phyloP scores from a whole-genome alignment of 2,888 invertebrate genomes.

The Sinelater perroti region DNA sequence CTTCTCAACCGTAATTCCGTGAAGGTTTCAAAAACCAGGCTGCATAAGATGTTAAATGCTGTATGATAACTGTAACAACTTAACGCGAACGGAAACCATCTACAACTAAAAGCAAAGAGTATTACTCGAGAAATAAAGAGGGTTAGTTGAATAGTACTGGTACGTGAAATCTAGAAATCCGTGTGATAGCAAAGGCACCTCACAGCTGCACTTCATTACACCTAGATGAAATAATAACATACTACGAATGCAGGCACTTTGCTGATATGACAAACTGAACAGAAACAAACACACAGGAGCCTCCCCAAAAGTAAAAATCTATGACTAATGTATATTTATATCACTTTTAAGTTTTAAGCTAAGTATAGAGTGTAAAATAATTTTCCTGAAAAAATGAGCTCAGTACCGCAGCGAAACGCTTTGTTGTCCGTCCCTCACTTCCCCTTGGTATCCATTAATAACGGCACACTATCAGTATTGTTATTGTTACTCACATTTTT shows the following conservation, averaged over 20 bases:
- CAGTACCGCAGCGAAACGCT: slow-evolving; percentile 1
- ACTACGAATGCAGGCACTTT: slow-evolving; percentile 40
- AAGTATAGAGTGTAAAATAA: slow-evolving; percentile 15
- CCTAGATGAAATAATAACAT: slow-evolving; percentile 27
- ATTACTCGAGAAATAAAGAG: slow-evolving; percentile 37
- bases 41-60: slow-evolving; percentile 32
- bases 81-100: slow-evolving; percentile 8
- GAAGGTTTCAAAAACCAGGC: slow-evolving; percentile 30
- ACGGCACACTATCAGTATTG: slow-evolving; percentile 36
- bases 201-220: slow-evolving; percentile 39
- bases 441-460: slow-evolving; percentile 28
- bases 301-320: slow-evolving; percentile 27
- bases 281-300: slow-evolving; percentile 30
- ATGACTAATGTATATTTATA: slow-evolving; percentile 27
- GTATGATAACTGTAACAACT: slow-evolving; percentile 29
- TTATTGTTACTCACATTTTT: slow-evolving; percentile 38
- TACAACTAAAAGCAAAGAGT: slow-evolving; percentile 38
- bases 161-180: slow-evolving; percentile 33
- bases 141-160: slow-evolving; percentile 40
- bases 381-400: slow-evolving; percentile 22
- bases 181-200: slow-evolving; percentile 45
- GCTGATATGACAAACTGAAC: slow-evolving; percentile 39
- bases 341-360: slow-evolving; percentile 33
- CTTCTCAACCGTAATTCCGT: background rate
- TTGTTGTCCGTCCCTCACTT: slow-evolving; percentile 3